These are phyloP conservation scores for Leptosomus discolor DNA, from an alignment of 2,113 vertebrate species.

Conservation along the genomic window DNA sequence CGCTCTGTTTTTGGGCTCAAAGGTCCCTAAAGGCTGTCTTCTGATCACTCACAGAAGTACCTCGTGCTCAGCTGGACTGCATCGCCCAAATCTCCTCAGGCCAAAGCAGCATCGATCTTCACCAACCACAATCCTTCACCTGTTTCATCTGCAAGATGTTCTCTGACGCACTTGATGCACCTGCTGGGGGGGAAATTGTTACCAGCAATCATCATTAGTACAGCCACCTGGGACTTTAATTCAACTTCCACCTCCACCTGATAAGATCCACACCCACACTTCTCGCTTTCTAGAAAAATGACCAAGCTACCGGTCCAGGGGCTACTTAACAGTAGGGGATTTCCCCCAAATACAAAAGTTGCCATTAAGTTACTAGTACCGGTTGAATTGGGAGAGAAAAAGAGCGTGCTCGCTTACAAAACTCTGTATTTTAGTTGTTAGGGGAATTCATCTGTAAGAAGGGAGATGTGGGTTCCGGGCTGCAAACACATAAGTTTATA, in stretches of 20 bases:
- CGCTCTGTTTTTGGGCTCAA: background rate
- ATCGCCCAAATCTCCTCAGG: background rate
- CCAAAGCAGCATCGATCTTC: background rate
- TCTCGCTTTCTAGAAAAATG: background rate
- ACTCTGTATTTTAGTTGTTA: background rate
- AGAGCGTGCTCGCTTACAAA: background rate
- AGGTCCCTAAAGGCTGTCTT: background rate
- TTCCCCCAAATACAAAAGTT: background rate
- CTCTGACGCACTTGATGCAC: background rate
- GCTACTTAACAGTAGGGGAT: background rate
- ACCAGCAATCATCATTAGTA: background rate
- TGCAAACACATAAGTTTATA: background rate
- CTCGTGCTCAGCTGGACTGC: background rate
- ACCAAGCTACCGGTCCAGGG: background rate
- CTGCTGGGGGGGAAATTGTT: background rate
- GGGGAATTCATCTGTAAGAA: background rate
- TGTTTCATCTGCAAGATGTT: background rate
- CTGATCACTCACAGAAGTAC: rapidly evolving
- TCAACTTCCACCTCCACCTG: background rate
- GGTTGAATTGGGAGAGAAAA: background rate
- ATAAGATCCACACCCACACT: background rate
- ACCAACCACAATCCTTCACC: background rate
- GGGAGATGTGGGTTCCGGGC: background rate
- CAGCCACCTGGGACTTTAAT: background rate
- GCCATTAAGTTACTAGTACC: background rate